Evolutionary conservation across 2,888 invertebrate species (phyloP).

Genomic region (Ectemnius cavifrons): DNA sequence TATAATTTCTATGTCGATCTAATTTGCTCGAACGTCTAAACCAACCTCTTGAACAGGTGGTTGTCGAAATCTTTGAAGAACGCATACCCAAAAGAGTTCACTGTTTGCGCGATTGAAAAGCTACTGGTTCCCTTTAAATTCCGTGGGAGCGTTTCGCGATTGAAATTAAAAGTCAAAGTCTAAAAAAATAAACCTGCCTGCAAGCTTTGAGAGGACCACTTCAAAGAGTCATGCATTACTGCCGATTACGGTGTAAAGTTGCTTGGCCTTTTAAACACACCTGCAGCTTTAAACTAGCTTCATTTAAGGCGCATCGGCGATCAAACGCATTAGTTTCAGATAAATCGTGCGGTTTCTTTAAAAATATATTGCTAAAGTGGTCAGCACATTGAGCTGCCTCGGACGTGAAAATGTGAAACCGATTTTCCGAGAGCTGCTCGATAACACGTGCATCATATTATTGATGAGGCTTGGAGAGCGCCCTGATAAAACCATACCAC

Average conservation of each 20-base stretch:
- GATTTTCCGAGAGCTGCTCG: no score
- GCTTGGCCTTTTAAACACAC: slow-evolving; percentile 7
- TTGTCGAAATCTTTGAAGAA: background rate
- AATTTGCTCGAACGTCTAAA: background rate
- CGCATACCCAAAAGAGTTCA: background rate
- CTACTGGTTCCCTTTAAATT: no score
- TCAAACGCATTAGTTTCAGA: slow-evolving; percentile 25
- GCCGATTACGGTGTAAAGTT: background rate
- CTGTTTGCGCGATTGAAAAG: no score
- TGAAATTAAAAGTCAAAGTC: no score
- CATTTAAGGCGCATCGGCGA: slow-evolving; percentile 22
- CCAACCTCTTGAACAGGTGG: background rate
- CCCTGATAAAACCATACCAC: no score
- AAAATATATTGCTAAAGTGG: background rate
- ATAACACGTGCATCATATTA: no score
- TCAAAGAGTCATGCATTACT: background rate
- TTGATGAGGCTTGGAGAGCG: no score
- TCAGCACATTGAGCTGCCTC: no score
- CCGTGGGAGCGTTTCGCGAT: no score
- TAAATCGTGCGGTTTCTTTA: slow-evolving; percentile 14
- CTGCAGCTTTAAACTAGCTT: slow-evolving; percentile 22
- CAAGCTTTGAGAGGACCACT: background rate
- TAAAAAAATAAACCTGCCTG: background rate
- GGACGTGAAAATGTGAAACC: no score
- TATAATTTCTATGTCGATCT: no score